Base-by-base conservation (phyloP, 2,888 invertebrate genomes). In the Margaritifera margaritifera region DNA sequence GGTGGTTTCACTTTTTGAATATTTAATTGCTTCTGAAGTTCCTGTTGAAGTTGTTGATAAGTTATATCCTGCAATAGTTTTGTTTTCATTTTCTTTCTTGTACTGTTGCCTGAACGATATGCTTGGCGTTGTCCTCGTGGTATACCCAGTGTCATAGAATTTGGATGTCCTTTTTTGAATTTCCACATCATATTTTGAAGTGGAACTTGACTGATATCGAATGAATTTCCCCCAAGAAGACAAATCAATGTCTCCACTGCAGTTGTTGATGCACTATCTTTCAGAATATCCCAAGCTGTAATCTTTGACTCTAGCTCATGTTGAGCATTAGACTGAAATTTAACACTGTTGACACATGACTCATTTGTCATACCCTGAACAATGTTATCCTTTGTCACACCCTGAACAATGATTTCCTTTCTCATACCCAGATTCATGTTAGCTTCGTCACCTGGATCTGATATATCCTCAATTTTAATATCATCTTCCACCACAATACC, bases 401-500 rank as follows among this genome's bases (percentile, higher is more conserved):
- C 6, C 31, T 31, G 31, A 5, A 31, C 6, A 31, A 31, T 15
- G 15, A 11, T 42, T 42, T 42, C 42, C 15, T 42, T 42, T 42
- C 42, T 15, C 42, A 15, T 15, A 42, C 15, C 15, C 11, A 42
- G 42, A 42, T 42, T 15, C 42, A 42, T 2, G 15, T 42, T 42
- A 42, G 15, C 42, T 42, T 15, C 15, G 15, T 42, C 42, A 11
- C 15, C 42, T 15, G 42, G 3, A 42, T 42, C 42, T 42, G 42
- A 42, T 42, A 42, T 62, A n/a, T 72, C 72, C 19, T 57, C 57
- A 56, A 65, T 60, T 24, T 42, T 52, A 8, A 56, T 42, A 20
- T 66, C 68, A n/a, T 71, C 71, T 50, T 72, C 77, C 27, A 72
- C 69, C 52, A n/a, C n/a, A n/a, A 80, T 80, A 24, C 80, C 80